Conservation (phyloP, 2,797 vertebrate genomes). For the Poeciliopsis gracilis region DNA sequence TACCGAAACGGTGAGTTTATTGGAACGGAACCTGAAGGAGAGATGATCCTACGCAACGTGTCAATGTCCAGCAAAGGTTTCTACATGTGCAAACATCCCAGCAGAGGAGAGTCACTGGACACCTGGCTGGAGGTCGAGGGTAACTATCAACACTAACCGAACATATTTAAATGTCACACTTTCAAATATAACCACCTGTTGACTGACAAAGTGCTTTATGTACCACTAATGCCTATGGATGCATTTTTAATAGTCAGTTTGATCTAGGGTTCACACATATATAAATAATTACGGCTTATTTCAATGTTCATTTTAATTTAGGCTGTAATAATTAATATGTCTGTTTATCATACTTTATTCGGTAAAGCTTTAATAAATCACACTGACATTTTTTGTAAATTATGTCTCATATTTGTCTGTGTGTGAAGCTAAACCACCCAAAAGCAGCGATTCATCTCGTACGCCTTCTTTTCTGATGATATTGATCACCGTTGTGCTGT, state of each 20-base stretch:
- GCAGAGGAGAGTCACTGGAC: background rate
- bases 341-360: background rate
- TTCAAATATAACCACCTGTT: background rate
- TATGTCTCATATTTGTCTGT: background rate
- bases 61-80: conserved; percentile 22
- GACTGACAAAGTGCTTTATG: background rate
- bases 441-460: background rate
- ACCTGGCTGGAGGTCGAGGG: conserved; percentile 28
- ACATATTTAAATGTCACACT: background rate
- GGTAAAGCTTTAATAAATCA: background rate
- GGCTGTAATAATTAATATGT: background rate
- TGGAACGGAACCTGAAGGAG: background rate
- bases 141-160: background rate
- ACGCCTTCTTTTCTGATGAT: background rate
- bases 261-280: background rate
- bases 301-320: background rate
- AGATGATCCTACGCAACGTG: background rate
- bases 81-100: conserved; percentile 35
- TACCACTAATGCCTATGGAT: background rate
- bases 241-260: background rate
- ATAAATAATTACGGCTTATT: background rate
- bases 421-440: background rate
- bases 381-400: background rate
- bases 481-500: background rate
- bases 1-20: conserved; percentile 2